Evolutionary conservation across 2,888 invertebrate genomes (phyloP), one percentile per base, ranked within the genome.

Genomic region (Myathropa florea): DNA sequence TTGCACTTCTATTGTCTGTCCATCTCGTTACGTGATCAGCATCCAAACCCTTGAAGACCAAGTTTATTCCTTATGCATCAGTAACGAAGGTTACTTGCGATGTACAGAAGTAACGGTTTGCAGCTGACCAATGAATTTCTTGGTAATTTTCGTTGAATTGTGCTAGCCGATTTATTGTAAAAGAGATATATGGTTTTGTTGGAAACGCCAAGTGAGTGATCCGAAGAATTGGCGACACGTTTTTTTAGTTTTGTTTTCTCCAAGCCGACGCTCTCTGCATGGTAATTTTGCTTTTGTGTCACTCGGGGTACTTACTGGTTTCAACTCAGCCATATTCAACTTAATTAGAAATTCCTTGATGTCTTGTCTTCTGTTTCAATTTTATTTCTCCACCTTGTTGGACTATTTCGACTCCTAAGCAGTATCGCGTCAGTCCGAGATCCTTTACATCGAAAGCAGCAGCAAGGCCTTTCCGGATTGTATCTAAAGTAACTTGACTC

Each of bases 51-150:
- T 61, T n/a, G 30, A 18, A 63, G 24, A 30, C 63, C 78, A 39
- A 70, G 24, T 63, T 7, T 14, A 23, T 70, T n/a, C 18, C 18
- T 18, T 46, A 53, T 64, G n/a, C 53, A 23, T 24, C 63, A 63
- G 36, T 64, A 75, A 6, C 59, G 73, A 26, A 65, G 39, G 18
- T 75, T 30, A 33, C n/a, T n/a, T n/a, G n/a, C n/a, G n/a, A n/a
- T n/a, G n/a, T n/a, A n/a, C n/a, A n/a, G n/a, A n/a, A n/a, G n/a
- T n/a, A n/a, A n/a, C 68, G 73, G 30, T 75, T 68, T 36, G 68
- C 70, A 39, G 81, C 68, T 67, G 73, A 61, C 73, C 81, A 73
- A 36, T 75, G 14, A 6, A 63, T 28, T 75, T 55, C 53, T 57
- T 75, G 12, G 65, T 57, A 30, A 30, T 26, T 67, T 33, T 39